These are phyloP conservation scores for Cataglyphis livida DNA, from an alignment of 2,888 invertebrate genomes.

Conservation along the genomic window DNA sequence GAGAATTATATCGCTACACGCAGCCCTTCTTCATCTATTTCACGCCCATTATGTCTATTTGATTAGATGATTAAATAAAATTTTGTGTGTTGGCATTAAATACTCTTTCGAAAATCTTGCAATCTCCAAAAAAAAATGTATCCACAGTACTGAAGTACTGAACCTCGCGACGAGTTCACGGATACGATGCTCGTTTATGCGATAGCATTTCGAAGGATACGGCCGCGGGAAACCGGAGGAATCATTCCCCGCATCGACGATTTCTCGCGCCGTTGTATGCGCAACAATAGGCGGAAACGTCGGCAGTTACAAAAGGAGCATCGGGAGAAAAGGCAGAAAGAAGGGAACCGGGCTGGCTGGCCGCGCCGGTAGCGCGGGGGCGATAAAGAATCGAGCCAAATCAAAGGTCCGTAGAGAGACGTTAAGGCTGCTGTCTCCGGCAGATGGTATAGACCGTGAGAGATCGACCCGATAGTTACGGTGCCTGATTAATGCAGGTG, in stretches of 20 bases:
- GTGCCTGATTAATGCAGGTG: conserved; percentile 74
- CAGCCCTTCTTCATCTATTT: not conserved
- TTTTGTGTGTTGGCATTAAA: not conserved
- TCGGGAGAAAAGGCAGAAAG: conserved; percentile 55
- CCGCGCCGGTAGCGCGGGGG: conserved; percentile 52
- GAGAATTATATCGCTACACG: not conserved
- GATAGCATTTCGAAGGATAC: conserved; percentile 37
- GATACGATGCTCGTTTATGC: conserved; percentile 29
- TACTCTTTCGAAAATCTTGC: not conserved
- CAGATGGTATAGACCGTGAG: conserved; percentile 63
- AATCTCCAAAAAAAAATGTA: not conserved
- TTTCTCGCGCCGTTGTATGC: conserved; percentile 61
- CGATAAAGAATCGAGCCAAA: conserved; percentile 74
- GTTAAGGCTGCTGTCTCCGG: conserved; percentile 67
- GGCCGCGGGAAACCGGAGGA: conserved; percentile 65
- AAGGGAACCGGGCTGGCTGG: conserved; percentile 58
- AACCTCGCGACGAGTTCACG: conserved; percentile 30
- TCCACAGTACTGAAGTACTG: conserved; percentile 22
- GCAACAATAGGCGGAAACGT: conserved; percentile 76
- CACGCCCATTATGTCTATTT: not conserved
- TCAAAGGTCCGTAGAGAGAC: conserved; percentile 70
- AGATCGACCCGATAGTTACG: conserved; percentile 75
- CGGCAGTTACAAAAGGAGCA: conserved; percentile 73
- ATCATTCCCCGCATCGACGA: conserved; percentile 67
- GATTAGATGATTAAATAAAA: not conserved